Conservation (phyloP, 2,888 invertebrate genomes). For the Nasonovia ribisnigri region DNA sequence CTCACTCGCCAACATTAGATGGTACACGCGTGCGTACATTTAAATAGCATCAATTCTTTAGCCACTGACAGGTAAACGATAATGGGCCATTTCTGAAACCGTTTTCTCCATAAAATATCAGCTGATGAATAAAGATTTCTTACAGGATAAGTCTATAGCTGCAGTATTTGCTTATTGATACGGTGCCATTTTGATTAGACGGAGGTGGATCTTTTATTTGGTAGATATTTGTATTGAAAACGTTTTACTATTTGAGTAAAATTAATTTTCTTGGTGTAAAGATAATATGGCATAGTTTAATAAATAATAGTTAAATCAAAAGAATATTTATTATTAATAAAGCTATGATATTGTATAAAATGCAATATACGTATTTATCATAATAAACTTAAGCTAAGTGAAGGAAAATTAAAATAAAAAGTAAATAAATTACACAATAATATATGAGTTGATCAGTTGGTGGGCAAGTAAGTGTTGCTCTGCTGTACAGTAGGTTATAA, state of each 20-base stretch:
- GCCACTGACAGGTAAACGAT: constrained; percentile 4
- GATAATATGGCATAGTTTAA: not conserved
- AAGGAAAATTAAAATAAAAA: not conserved
- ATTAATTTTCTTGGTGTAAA: not conserved
- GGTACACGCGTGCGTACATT: not conserved
- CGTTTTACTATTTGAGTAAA: not conserved
- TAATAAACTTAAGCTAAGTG: not conserved
- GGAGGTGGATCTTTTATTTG: not conserved
- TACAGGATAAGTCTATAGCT: not conserved
- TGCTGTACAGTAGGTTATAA: too few relatives aligned
- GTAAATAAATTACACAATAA: not conserved
- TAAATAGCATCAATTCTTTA: constrained; percentile 19
- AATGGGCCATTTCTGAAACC: constrained; percentile 12
- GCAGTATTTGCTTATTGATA: not conserved
- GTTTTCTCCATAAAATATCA: not conserved
- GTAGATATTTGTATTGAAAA: not conserved
- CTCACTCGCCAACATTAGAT: not conserved
- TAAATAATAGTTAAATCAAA: not conserved
- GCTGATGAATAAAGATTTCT: constrained; percentile 6
- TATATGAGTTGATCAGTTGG: not conserved
- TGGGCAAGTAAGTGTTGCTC: too few relatives aligned
- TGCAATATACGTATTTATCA: not conserved
- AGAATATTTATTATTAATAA: not conserved
- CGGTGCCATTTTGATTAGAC: not conserved
- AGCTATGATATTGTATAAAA: not conserved